Evolutionary conservation across 2,888 invertebrate genomes (phyloP).

Genomic region (Meteorus cinctellus): DNA sequence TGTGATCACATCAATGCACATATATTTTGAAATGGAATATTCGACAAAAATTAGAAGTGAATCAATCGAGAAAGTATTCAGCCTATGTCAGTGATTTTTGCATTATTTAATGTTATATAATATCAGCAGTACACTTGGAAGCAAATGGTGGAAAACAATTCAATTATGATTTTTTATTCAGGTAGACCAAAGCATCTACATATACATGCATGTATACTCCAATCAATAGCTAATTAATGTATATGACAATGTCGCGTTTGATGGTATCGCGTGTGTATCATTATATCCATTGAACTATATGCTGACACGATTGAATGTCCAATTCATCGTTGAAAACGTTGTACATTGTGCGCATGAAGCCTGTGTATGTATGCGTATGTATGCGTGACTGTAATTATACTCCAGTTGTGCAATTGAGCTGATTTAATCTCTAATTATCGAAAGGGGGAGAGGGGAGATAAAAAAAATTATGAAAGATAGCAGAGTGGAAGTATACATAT

Average conservation of each 20-base stretch:
- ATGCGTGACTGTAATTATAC: constrained; percentile 9
- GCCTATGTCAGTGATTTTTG: too few species aligned
- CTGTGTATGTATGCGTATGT: not conserved
- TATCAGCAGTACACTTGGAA: too few species aligned
- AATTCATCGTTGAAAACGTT: constrained; percentile 6
- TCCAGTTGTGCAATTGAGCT: constrained; percentile 5
- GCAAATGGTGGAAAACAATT: too few species aligned
- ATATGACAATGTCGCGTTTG: constrained; percentile 7
- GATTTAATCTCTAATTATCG: constrained; percentile 2
- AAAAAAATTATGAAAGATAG: not conserved
- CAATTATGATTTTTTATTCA: too few species aligned
- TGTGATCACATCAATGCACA: too few species aligned
- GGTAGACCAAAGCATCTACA: too few species aligned
- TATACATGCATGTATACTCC: not conserved
- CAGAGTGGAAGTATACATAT: not conserved
- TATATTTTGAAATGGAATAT: too few species aligned
- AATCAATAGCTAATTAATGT: not conserved
- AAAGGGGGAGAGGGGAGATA: not conserved
- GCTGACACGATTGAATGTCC: constrained; percentile 7
- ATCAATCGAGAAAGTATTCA: too few species aligned
- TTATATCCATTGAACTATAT: constrained; percentile 3
- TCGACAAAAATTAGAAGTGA: too few species aligned
- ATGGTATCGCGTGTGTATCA: not conserved
- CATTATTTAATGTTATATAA: too few species aligned
- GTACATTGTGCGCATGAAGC: constrained; percentile 1